phyloP scores from a whole-genome alignment of 2,888 invertebrate genomes.

The Glyphotaelius pellucidus region DNA sequence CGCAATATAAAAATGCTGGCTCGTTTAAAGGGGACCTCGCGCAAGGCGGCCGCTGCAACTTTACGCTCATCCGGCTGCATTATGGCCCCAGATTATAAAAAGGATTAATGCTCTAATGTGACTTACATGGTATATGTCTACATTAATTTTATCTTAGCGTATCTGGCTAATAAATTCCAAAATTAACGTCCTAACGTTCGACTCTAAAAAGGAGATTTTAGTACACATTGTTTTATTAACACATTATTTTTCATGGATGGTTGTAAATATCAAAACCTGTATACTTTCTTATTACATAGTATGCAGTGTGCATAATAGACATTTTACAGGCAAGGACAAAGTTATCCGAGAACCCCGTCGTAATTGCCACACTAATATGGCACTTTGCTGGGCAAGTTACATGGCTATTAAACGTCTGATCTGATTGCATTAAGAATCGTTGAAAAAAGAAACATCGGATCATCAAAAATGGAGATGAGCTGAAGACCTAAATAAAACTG shows the following conservation, averaged over 20 bases:
- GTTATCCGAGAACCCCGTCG: too few species aligned
- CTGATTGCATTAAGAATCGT: too few species aligned
- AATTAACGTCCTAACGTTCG: neutral
- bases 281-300: neutral
- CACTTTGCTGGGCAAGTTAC: too few species aligned
- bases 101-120: conserved; percentile 46
- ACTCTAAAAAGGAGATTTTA: neutral
- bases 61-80: conserved; percentile 37
- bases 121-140: neutral
- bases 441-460: too few species aligned
- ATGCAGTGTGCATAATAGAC: neutral
- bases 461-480: too few species aligned
- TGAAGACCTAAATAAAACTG: too few species aligned
- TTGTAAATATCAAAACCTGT: neutral
- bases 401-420: too few species aligned
- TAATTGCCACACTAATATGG: too few species aligned
- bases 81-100: conserved; percentile 40
- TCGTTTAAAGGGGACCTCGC: conserved; percentile 54
- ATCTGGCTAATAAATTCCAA: neutral
- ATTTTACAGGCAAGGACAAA: too few species aligned
- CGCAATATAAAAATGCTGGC: conserved; percentile 63
- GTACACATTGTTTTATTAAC: too few species aligned
- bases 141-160: neutral
- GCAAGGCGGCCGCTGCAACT: conserved; percentile 14
- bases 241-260: too few species aligned